Evolutionary conservation across 2,113 vertebrate genomes (phyloP), one percentile per base, ranked within the genome.

Genomic region (Chaenocephalus aceratus): DNA sequence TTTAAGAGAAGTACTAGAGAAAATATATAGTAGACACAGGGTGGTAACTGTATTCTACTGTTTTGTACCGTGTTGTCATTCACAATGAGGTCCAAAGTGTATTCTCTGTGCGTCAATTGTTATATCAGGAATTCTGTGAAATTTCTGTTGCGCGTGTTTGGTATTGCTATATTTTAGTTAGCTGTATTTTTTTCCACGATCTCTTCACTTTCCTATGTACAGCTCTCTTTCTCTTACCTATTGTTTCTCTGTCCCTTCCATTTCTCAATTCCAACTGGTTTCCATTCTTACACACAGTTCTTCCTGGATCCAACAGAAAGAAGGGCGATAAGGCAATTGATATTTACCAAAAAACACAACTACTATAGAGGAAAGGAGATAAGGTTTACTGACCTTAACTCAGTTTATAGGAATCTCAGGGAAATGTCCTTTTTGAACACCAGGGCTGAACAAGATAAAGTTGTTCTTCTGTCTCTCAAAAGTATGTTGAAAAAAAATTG

Each of bases 21-120:
- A 89, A 52, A 70, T 85, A 86, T 91, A 86, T 92, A 86, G 83
- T 86, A 87, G 87, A 88, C 88, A 77, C n/a, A 85, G 89, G 90
- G 88, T 92, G 84, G 86, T 93, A 90, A 86, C 81, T 92, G 92
- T 94, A 89, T 91, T 93, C 80, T 92, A 90, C 90, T 88, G 90
- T 94, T 93, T 93, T 93, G 92, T 94, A 94, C 86, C 59, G 89
- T 94, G 88, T 85, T 86, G 90, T 94, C 90, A 91, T 94, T 92
- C 89, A 92, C 92, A 94, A 94, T 90, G 87, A 89, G 93, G 93
- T 93, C 89, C 92, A 90, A 92, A 90, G 83, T 93, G 90, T 94
- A 78, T 92, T 94, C 75, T 93, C 74, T 91, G 88, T 93, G 90
- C 91, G 86, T 92, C 84, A 82, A 88, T 82, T 89, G 89, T 90